Evolutionary conservation across 2,797 vertebrate species (phyloP), one percentile per base, ranked within the genome.

Genomic region (Chelon auratus): DNA sequence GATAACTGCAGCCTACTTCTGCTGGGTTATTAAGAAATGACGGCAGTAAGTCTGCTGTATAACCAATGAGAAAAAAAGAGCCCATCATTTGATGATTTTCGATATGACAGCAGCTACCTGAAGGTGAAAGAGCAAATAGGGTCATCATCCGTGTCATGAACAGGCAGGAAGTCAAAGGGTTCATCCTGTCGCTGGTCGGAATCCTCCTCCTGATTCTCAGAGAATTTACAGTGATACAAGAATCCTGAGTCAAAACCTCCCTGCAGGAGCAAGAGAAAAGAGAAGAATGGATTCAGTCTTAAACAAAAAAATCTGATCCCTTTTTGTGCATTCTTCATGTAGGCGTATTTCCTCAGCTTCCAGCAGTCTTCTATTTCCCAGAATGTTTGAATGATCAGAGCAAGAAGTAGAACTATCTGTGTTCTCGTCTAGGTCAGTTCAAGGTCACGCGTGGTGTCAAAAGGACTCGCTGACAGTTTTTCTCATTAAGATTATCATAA

Each of bases 181-280:
- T 97, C 95, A 54, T 99, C 95, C 82, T 87, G 88, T 22, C 73
- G 93, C 20, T 87, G 64, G 59, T 82, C 72, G 1, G 90, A 89
- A 55, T 95, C 85, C 68, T 57, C 67, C 0, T 87, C 89, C 78
- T 90, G 93, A n/a, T 87, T 3, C 78, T 93, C 78, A 11, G 94
- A 94, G 86, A 99, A 98, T 53, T 91, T 85, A 61, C 98, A 99
- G 45, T 98, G 98, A 81, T 97, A 99, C 12, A 99, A 86, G 81
- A 94, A 97, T 17, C 97, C 98, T 5, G 96, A 90, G 77, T 99
- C 97, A 42, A 93, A 97, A 0, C 93, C 96, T 36, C 95, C 97
- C 97, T 99, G 81, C 39, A 77, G 43, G 15, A 78, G 12, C 5
- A 33, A 63, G 6, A 72, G 20, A 67, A 1, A 24, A 6, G 8